Evolutionary conservation across 2,113 vertebrate species (phyloP).

Genomic region (Heterotis niloticus): DNA sequence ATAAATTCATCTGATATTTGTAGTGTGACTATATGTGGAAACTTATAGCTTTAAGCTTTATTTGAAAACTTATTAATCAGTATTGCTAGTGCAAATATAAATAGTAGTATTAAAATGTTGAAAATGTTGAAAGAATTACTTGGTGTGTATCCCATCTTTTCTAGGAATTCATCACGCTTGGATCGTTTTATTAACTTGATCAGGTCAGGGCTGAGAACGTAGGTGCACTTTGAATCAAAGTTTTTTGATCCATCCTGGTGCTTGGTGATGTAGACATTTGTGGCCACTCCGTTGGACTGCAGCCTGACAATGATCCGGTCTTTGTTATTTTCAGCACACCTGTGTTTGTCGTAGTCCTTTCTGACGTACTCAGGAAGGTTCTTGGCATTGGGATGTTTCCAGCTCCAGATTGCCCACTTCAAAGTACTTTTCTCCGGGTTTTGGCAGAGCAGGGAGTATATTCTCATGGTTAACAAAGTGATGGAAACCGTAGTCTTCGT

Average conservation of each 20-base stretch:
- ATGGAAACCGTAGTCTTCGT: constrained; percentile 42
- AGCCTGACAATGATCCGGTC: constrained; percentile 46
- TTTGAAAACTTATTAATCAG: no score
- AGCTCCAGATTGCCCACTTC: constrained; percentile 47
- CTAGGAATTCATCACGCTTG: no score
- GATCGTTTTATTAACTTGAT: no score
- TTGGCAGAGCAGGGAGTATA: constrained; percentile 34
- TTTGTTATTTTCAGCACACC: constrained; percentile 17
- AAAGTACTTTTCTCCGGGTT: constrained; percentile 32
- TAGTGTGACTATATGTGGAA: no score
- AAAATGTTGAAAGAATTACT: no score
- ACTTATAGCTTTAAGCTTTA: no score
- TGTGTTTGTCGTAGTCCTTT: constrained; percentile 26
- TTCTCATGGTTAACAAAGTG: constrained; percentile 40
- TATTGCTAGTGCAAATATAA: no score
- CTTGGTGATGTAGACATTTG: constrained; percentile 38
- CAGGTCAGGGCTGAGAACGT: no score
- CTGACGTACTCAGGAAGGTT: constrained; percentile 39
- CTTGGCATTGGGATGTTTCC: constrained; percentile 28
- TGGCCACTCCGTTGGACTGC: constrained; percentile 25
- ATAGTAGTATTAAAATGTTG: no score
- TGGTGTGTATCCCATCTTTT: no score
- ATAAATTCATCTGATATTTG: no score
- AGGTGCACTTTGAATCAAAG: constrained; percentile 37
- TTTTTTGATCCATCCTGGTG: constrained; percentile 23